Conservation (phyloP, 2,113 vertebrate species). For the Oncorhynchus nerka region DNA sequence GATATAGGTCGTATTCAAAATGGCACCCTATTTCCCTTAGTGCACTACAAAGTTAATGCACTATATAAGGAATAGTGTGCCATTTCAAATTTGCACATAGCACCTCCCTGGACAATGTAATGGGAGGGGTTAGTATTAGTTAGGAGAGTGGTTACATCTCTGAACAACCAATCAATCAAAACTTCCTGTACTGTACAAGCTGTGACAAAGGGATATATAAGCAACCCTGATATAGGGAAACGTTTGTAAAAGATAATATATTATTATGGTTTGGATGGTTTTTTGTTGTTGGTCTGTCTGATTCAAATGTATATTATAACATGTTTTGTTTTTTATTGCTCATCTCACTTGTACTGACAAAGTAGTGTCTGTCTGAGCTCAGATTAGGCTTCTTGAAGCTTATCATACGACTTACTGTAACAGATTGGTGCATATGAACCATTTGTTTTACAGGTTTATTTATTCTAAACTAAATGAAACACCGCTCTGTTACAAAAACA, state of each 20-base stretch:
- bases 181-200: slow-evolving; percentile 6
- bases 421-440: background rate
- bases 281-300: background rate
- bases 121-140: slow-evolving; percentile 20
- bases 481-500: no score
- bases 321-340: background rate
- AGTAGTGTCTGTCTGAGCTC: background rate
- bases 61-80: no score
- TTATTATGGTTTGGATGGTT: background rate
- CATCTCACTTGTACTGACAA: background rate
- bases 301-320: background rate
- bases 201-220: background rate
- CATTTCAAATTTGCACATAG: slow-evolving; percentile 38
- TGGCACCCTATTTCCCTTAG: no score
- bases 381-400: background rate
- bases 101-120: slow-evolving; percentile 40
- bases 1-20: slow-evolving; percentile 63
- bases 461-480: background rate
- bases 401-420: background rate
- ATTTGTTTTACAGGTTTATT: background rate
- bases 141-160: background rate
- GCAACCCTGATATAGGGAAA: background rate
- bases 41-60: no score
- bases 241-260: background rate
- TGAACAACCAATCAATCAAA: background rate